A percentile compares a stretch with the other conserved stretches of the same genome.
Evolutionary conservation across 2,888 invertebrate species (phyloP).

Genomic region (Platycheirus rosarum): DNA sequence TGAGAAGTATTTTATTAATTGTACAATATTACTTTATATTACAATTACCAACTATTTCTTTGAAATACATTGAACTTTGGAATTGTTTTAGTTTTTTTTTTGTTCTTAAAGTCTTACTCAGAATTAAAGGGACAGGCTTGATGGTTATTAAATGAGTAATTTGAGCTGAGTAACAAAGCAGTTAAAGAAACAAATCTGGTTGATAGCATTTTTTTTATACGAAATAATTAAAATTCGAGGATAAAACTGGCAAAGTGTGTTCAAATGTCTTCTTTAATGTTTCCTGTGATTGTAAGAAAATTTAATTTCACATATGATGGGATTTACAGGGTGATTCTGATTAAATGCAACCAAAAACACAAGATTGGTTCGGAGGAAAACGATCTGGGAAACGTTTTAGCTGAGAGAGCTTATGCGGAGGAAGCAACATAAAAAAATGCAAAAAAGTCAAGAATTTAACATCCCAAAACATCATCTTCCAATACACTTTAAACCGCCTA

Average conservation of each 20-base stretch:
- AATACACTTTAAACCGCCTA: no score
- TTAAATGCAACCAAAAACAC: no score
- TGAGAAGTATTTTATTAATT: no score
- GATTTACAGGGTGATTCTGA: background rate
- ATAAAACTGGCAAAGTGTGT: background rate
- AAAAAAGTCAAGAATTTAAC: no score
- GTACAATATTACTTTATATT: no score
- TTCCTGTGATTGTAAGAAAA: background rate
- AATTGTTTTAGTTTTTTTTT: background rate
- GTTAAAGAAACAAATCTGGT: background rate
- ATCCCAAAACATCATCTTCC: no score
- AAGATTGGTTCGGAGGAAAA: no score
- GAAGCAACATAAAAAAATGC: no score
- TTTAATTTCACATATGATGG: no score
- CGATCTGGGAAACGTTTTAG: no score
- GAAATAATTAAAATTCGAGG: background rate
- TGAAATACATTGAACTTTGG: background rate
- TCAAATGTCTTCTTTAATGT: background rate
- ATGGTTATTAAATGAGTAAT: conserved; percentile 9
- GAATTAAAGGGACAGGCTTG: background rate
- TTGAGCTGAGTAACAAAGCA: background rate
- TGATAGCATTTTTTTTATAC: conserved; percentile 9
- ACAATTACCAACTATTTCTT: background rate
- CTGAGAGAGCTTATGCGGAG: no score
- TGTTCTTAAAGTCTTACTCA: background rate